phyloP scores from a whole-genome alignment of 2,797 vertebrate genomes.

The Rhadinocentrus ornatus region DNA sequence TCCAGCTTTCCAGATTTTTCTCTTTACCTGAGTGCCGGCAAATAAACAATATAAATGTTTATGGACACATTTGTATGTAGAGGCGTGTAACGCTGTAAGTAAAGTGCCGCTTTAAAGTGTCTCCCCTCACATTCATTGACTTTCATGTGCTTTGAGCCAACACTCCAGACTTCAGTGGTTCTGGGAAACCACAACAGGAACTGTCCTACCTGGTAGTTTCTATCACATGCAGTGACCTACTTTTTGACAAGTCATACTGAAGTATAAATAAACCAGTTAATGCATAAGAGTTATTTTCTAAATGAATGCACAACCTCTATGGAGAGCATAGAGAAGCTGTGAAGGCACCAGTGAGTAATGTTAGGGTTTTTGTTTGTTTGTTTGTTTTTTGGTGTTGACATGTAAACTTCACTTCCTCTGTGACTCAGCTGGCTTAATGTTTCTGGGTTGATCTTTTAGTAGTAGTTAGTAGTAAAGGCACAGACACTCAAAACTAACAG shows the following conservation, averaged over 20 bases:
- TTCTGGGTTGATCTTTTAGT: conserved; percentile 26
- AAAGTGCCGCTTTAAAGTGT: conserved; percentile 17
- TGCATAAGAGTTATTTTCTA: too few relatives aligned
- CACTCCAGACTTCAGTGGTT: neutral
- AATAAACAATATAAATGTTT: conserved; percentile 40
- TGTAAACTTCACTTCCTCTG: conserved; percentile 56
- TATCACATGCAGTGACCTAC: conserved; percentile 1
- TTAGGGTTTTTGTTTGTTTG: too few relatives aligned
- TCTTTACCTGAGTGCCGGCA: conserved; percentile 24
- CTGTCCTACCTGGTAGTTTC: conserved; percentile 54
- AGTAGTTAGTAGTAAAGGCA: neutral
- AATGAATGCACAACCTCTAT: too few relatives aligned
- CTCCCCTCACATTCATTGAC: conserved; percentile 7
- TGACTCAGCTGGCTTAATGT: conserved; percentile 45
- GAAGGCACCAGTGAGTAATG: conserved; percentile 3
- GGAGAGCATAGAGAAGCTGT: neutral
- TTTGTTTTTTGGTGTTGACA: neutral
- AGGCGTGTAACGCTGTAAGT: conserved; percentile 12
- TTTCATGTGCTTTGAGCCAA: conserved; percentile 9
- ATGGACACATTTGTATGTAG: conserved; percentile 15
- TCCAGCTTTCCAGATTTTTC: conserved; percentile 23
- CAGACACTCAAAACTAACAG: too few relatives aligned
- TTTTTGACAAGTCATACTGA: too few relatives aligned
- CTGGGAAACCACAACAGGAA: conserved; percentile 48
- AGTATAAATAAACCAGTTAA: too few relatives aligned